Conservation (phyloP, 2,888 invertebrate genomes). For the Hylaea fasciaria region DNA sequence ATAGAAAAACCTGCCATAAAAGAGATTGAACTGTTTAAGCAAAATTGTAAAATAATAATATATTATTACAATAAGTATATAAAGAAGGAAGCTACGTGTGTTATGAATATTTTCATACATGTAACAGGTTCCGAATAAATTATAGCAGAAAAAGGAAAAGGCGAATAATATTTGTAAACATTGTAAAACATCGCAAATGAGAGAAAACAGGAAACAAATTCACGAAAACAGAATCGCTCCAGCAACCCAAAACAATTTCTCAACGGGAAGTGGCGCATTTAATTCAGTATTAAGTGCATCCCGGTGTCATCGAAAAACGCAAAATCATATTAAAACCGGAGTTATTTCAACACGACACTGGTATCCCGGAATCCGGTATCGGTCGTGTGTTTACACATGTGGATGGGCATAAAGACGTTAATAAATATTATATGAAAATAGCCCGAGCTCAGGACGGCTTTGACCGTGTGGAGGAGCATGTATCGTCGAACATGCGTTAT, state of each 20-base stretch:
- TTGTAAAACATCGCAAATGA: no score
- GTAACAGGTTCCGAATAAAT: no score
- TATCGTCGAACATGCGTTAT: conserved; percentile 3
- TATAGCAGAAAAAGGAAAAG: no score
- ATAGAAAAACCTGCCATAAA: no score
- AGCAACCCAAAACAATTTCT: conserved; percentile 12
- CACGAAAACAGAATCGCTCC: conserved; percentile 17
- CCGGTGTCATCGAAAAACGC: conserved; percentile 29
- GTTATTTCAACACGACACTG: conserved; percentile 25
- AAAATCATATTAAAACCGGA: conserved; percentile 25
- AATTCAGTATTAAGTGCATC: conserved; percentile 25
- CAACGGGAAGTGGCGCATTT: conserved; percentile 27
- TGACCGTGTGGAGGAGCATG: conserved; percentile 20
- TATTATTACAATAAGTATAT: no score
- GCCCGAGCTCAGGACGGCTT: conserved; percentile 27
- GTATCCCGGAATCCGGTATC: conserved; percentile 54
- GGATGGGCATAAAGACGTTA: conserved; percentile 66
- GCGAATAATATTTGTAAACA: no score
- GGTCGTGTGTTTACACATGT: conserved; percentile 73
- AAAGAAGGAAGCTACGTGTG: no score
- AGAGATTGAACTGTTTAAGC: no score
- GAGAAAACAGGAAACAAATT: conserved; percentile 1
- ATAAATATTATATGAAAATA: conserved; percentile 70
- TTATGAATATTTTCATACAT: no score
- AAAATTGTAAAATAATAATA: no score